Percentiles rank a stretch among this genome's conserved stretches.
phyloP scores from a whole-genome alignment of 2,113 vertebrate genomes.

The Columba janthina region DNA sequence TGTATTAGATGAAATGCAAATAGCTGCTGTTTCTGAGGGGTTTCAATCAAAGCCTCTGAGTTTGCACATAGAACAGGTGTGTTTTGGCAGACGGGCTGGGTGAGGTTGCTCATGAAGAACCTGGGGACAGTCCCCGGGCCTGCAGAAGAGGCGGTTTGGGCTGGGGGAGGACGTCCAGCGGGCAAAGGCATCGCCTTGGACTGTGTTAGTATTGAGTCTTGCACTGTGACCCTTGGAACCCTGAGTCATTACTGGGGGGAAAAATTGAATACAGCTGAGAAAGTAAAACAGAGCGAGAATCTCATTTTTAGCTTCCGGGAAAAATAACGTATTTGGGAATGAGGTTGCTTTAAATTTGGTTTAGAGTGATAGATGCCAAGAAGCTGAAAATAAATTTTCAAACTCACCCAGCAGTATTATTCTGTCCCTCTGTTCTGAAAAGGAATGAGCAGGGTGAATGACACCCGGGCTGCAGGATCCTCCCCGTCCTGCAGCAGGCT shows the following conservation, averaged over 20 bases:
- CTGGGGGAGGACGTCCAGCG: background rate
- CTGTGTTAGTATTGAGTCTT: background rate
- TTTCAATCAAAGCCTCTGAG: background rate
- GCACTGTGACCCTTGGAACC: background rate
- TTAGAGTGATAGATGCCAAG: background rate
- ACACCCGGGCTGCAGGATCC: background rate
- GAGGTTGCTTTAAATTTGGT: background rate
- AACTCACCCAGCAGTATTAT: background rate
- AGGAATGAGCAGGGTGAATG: background rate
- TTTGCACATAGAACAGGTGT: fast-evolving
- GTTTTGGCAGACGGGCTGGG: background rate
- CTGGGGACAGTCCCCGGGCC: background rate
- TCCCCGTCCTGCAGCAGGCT: too few relatives aligned
- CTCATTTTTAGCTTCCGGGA: background rate
- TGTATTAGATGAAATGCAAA: background rate
- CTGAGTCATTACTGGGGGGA: background rate
- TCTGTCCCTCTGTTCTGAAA: background rate
- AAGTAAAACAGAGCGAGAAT: background rate
- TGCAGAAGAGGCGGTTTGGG: background rate
- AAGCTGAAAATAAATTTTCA: background rate
- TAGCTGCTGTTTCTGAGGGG: background rate
- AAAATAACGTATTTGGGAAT: background rate
- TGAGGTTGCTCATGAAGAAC: background rate
- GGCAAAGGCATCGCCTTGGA: fast-evolving
- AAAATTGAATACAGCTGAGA: background rate